phyloP scores from a whole-genome alignment of 30 jellyfish, hydroid and myxozoan species.

The Kudoa iwatai region DNA sequence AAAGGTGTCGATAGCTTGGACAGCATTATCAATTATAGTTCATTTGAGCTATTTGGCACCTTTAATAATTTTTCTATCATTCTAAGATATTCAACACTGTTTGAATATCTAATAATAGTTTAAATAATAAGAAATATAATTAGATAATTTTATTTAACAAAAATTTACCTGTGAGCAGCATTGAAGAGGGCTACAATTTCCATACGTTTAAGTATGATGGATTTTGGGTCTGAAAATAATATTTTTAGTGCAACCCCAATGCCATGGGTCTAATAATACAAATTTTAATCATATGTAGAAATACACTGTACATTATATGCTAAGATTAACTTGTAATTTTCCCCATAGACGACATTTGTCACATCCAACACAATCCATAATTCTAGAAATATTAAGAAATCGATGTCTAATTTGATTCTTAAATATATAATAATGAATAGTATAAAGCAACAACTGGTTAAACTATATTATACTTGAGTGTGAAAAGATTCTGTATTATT shows the following conservation, averaged over 20 bases:
- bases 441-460: not conserved
- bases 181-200: constrained; percentile 42
- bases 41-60: too few relatives aligned
- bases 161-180: constrained; percentile 36
- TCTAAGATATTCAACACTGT: too few relatives aligned
- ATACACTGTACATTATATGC: not conserved
- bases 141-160: too few relatives aligned
- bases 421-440: not conserved
- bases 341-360: constrained; percentile 87
- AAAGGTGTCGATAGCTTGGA: too few relatives aligned
- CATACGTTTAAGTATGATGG: constrained; percentile 14
- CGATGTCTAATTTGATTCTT: constrained; percentile 47
- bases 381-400: constrained; percentile 29
- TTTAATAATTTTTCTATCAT: too few relatives aligned
- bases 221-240: constrained; percentile 22
- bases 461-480: too few relatives aligned
- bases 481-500: too few relatives aligned
- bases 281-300: not conserved
- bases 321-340: constrained; percentile 26
- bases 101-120: too few relatives aligned
- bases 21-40: too few relatives aligned
- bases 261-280: constrained; percentile 21
- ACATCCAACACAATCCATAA: constrained; percentile 91
- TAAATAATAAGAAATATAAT: too few relatives aligned
- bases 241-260: constrained; percentile 76